Conservation (phyloP, 1,140 invertebrate genomes). For the Ceratoteleas bidentatus region DNA sequence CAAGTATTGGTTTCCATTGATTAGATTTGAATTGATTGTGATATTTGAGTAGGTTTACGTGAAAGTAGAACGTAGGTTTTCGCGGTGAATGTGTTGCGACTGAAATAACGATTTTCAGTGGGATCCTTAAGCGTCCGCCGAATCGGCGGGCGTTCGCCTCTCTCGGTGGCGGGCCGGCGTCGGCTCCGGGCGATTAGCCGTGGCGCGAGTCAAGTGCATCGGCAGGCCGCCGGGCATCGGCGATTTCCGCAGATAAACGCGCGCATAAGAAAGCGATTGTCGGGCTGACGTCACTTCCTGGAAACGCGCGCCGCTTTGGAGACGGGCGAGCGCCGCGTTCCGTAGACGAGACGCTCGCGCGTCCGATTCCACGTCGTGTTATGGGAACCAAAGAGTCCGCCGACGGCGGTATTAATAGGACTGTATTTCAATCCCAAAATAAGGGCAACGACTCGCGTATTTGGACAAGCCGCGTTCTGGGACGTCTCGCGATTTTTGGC, state of each 20-base stretch:
- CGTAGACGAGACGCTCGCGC: constrained; percentile 66
- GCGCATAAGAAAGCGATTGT: constrained; percentile 54
- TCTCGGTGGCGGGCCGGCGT: neutral
- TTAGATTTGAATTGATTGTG: too few relatives aligned
- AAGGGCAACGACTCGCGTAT: constrained; percentile 76
- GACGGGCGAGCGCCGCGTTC: constrained; percentile 51
- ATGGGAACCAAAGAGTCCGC: constrained; percentile 70
- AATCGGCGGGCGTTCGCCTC: too few relatives aligned
- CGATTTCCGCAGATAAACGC: constrained; percentile 58
- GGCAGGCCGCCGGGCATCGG: constrained; percentile 39
- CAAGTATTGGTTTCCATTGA: too few relatives aligned
- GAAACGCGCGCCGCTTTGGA: constrained; percentile 46
- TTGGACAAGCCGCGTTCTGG: constrained; percentile 63
- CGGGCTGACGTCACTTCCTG: constrained; percentile 62
- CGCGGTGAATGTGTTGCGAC: too few relatives aligned
- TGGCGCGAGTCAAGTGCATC: constrained; percentile 40
- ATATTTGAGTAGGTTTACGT: too few relatives aligned
- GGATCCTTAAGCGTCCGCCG: too few relatives aligned
- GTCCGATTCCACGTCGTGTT: constrained; percentile 63
- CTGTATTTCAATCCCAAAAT: constrained; percentile 76
- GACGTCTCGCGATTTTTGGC: constrained; percentile 48
- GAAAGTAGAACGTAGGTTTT: too few relatives aligned
- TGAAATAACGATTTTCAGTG: too few relatives aligned
- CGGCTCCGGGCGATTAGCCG: constrained; percentile 6
- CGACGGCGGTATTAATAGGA: constrained; percentile 72